phyloP scores from a whole-genome alignment of 2,797 vertebrate species.

The Galago senegalensis region DNA sequence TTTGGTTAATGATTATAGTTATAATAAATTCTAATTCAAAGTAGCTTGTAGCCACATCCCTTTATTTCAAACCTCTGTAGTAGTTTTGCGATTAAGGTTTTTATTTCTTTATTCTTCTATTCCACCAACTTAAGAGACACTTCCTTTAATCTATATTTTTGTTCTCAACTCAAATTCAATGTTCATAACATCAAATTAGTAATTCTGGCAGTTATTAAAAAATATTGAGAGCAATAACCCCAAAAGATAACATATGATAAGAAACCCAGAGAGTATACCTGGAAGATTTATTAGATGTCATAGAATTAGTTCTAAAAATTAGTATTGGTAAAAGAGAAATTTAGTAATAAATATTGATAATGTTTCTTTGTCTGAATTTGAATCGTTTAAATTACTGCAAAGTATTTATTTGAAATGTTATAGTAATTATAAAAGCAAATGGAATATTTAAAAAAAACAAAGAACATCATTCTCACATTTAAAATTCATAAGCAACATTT shows the following conservation, averaged over 20 bases:
- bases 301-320: constrained; percentile 33
- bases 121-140: background rate
- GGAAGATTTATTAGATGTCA: constrained; percentile 21
- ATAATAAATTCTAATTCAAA: background rate
- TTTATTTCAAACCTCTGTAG: background rate
- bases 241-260: background rate
- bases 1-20: background rate
- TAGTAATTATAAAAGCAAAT: constrained; percentile 31
- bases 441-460: constrained; percentile 22
- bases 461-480: constrained; percentile 43
- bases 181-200: background rate
- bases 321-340: constrained; percentile 55
- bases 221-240: background rate
- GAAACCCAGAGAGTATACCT: background rate
- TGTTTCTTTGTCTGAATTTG: background rate
- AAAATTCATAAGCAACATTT: constrained; percentile 69
- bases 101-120: background rate
- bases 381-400: background rate
- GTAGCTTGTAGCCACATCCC: background rate
- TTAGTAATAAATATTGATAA: constrained; percentile 50
- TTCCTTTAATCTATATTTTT: background rate
- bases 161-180: background rate
- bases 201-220: constrained; percentile 1
- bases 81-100: background rate
- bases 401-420: constrained; percentile 7